Percentiles rank a stretch among this genome's conserved stretches.
Evolutionary conservation across 2,888 invertebrate species (phyloP).

Genomic region (Pilophorus perplexus): DNA sequence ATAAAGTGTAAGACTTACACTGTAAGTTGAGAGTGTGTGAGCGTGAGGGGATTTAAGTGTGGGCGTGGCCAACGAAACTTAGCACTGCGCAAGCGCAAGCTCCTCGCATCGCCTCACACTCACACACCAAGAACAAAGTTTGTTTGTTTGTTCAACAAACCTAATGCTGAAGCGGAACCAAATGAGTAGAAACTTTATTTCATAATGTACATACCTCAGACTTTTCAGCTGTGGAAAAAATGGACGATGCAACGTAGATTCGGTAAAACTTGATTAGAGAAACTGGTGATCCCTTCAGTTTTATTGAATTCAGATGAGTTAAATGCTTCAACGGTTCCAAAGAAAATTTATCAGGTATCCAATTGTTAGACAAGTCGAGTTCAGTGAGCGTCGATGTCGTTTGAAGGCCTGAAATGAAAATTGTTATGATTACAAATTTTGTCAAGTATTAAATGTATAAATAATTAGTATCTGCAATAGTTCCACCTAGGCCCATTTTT

Average conservation of each 20-base stretch:
- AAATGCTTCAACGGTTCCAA: conserved; percentile 54
- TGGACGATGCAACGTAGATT: conserved; percentile 20
- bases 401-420: conserved; percentile 55
- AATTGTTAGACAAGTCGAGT: conserved; percentile 64
- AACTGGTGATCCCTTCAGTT: conserved; percentile 2
- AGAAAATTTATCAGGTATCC: conserved; percentile 60
- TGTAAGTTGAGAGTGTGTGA: background rate
- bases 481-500: background rate
- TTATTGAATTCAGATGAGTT: conserved; percentile 1
- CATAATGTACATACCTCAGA: background rate
- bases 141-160: no score
- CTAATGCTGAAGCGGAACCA: no score
- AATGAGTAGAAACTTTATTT: no score
- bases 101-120: no score
- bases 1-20: no score
- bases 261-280: conserved; percentile 14
- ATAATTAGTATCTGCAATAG: background rate
- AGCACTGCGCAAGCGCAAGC: no score
- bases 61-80: no score
- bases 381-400: conserved; percentile 58
- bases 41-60: no score
- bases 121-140: no score
- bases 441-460: background rate
- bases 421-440: no score
- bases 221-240: no score